Conservation (phyloP, 2,113 vertebrate species). For the Pyrgilauda ruficollis region DNA sequence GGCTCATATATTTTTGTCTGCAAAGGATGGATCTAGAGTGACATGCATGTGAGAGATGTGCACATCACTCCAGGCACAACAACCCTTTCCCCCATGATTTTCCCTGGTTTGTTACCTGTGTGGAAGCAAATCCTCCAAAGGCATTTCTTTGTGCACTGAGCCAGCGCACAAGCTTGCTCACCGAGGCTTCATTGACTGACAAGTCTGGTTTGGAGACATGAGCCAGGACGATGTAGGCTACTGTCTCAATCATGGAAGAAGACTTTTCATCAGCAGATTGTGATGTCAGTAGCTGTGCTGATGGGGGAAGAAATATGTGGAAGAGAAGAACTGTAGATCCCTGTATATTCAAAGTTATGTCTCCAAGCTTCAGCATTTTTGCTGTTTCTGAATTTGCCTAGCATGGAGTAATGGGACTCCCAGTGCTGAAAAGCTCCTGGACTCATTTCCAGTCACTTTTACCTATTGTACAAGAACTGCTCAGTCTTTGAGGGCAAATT, state of each 20-base stretch:
- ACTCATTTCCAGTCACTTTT: background rate
- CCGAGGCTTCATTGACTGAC: background rate
- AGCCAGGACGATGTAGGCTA: slow-evolving; percentile 52
- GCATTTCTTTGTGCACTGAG: slow-evolving; percentile 23
- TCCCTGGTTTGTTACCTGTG: slow-evolving; percentile 28
- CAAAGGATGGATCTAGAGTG: background rate
- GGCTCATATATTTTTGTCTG: background rate
- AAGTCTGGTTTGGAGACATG: slow-evolving; percentile 14
- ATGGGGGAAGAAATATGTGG: background rate
- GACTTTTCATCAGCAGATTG: background rate
- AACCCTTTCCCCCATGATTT: background rate
- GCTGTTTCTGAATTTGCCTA: background rate
- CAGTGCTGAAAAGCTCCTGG: background rate
- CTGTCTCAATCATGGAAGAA: slow-evolving; percentile 25
- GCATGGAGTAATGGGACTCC: background rate
- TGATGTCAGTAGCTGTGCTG: background rate
- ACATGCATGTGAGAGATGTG: background rate
- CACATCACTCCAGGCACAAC: background rate
- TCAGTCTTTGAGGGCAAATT: background rate
- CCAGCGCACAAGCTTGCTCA: slow-evolving; percentile 14
- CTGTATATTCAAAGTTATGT: background rate
- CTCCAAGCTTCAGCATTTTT: background rate
- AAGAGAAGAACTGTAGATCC: background rate
- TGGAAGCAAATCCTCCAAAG: slow-evolving; percentile 50
- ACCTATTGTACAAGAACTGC: background rate